phyloP scores from a whole-genome alignment of 2,888 invertebrate species.

The Heteromurus nitidus region DNA sequence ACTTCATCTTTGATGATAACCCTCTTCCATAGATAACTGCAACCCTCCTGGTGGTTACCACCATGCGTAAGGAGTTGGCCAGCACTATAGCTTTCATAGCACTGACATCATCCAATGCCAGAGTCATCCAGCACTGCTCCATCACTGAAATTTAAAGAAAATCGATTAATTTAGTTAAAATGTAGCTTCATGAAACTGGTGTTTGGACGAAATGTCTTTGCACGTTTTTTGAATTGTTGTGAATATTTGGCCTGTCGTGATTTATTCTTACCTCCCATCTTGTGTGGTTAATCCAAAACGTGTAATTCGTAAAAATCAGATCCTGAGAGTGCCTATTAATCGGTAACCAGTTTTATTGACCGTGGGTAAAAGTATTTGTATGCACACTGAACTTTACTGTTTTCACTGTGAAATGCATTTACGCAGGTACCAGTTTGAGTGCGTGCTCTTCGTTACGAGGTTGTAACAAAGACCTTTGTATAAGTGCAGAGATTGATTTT shows the following conservation, averaged over 20 bases:
- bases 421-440: no score
- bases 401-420: no score
- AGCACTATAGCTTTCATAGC: constrained; percentile 51
- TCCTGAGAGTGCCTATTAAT: no score
- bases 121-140: constrained; percentile 56
- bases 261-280: background rate
- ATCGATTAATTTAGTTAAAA: no score
- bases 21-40: no score
- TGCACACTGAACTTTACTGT: background rate
- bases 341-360: no score
- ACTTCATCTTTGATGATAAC: constrained; percentile 50
- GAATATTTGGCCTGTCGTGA: background rate
- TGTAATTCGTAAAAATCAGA: no score
- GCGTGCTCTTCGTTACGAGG: no score
- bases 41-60: constrained; percentile 45
- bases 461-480: no score
- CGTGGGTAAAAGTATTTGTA: background rate
- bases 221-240: background rate
- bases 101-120: constrained; percentile 40
- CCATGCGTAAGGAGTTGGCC: constrained; percentile 48
- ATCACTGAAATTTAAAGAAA: constrained; percentile 28
- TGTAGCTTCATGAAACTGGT: background rate
- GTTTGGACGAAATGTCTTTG: background rate
- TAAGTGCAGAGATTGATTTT: no score
- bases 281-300: background rate